Evolutionary conservation across 2,113 vertebrate genomes (phyloP).

Genomic region (Crypturellus undulatus): DNA sequence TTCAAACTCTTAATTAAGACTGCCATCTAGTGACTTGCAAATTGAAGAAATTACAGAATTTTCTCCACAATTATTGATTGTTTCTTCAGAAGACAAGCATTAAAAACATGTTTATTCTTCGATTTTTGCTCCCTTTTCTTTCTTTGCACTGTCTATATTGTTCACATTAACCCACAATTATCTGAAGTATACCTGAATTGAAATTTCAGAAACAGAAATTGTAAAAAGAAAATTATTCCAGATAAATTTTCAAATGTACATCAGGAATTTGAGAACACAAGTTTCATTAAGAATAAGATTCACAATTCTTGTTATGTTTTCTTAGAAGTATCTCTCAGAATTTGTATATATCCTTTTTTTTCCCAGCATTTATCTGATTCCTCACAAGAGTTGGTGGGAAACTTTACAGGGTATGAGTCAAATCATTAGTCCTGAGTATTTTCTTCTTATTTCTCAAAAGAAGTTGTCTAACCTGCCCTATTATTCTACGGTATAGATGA

Average conservation of each 20-base stretch:
- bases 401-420: background rate
- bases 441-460: background rate
- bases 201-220: background rate
- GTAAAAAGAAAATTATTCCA: background rate
- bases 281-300: background rate
- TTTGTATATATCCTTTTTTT: background rate
- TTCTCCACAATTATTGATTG: fast-evolving
- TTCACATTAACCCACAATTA: background rate
- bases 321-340: background rate
- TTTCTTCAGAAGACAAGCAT: background rate
- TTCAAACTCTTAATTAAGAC: conserved; percentile 28
- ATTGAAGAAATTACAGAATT: background rate
- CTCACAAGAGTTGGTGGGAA: background rate
- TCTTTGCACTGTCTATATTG: background rate
- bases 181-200: fast-evolving
- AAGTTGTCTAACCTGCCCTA: background rate
- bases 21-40: conserved; percentile 59
- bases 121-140: background rate
- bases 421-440: background rate
- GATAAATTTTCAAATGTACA: background rate
- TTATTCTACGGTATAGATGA: background rate
- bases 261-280: background rate
- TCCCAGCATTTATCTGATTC: background rate
- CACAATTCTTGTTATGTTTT: fast-evolving
- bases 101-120: background rate